phyloP scores from a whole-genome alignment of 1,140 invertebrate genomes.

The Drosophila prosaltans region DNA sequence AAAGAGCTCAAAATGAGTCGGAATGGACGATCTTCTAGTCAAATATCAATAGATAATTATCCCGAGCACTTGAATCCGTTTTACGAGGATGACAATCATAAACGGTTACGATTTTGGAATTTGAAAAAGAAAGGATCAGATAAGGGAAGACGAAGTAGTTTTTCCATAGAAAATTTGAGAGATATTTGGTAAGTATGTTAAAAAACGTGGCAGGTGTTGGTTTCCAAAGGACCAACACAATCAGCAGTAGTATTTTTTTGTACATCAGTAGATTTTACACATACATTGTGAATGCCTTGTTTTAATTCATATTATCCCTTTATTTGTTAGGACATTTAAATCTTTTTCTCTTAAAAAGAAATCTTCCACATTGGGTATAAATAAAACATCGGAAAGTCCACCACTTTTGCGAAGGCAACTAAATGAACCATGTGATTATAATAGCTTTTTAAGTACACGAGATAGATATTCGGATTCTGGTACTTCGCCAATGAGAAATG shows the following conservation, averaged over 20 bases:
- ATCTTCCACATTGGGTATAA: slow-evolving; percentile 81
- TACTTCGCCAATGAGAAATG: slow-evolving; percentile 15
- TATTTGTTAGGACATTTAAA: slow-evolving; percentile 64
- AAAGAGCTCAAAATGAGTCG: slow-evolving; percentile 42
- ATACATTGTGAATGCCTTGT: no score
- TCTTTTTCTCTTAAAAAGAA: slow-evolving; percentile 78
- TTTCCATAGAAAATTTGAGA: slow-evolving; percentile 85
- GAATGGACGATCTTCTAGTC: slow-evolving; percentile 69
- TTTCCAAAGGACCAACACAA: no score
- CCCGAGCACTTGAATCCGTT: slow-evolving; percentile 90
- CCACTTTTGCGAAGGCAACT: slow-evolving; percentile 59
- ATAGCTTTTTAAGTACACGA: slow-evolving; percentile 18
- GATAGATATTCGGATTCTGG: slow-evolving; percentile 2
- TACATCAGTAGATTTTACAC: no score
- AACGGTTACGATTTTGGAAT: slow-evolving; percentile 85
- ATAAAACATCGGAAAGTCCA: slow-evolving; percentile 83
- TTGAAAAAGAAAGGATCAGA: slow-evolving; percentile 65
- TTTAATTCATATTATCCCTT: not conserved
- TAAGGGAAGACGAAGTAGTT: slow-evolving; percentile 84
- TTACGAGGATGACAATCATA: slow-evolving; percentile 87
- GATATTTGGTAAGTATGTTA: slow-evolving; percentile 83
- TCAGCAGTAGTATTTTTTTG: no score
- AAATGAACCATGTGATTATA: slow-evolving; percentile 21
- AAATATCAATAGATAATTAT: slow-evolving; percentile 86
- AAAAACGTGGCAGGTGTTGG: no score